Evolutionary conservation across 2,113 vertebrate genomes (phyloP).

Genomic region (Lagopus leucura): DNA sequence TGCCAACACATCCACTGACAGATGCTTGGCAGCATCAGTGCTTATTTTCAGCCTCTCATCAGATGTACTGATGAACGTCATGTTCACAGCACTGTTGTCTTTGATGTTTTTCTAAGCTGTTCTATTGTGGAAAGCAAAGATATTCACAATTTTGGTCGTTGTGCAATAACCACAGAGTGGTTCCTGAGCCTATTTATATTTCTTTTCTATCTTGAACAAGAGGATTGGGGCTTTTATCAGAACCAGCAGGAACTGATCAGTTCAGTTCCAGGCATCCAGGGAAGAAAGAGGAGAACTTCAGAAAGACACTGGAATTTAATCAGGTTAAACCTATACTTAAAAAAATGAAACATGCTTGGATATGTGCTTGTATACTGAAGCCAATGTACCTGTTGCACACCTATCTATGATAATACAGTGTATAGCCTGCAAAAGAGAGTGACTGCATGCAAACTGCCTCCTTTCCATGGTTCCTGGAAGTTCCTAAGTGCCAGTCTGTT

Average conservation of each 20-base stretch:
- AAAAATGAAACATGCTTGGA: neutral
- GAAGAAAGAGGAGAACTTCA: neutral
- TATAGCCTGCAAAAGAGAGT: neutral
- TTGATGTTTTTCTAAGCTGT: neutral
- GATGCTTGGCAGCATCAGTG: neutral
- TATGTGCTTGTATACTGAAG: neutral
- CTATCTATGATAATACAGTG: neutral
- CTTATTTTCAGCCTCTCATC: constrained; percentile 34
- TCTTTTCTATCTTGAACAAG: neutral
- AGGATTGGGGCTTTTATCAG: neutral
- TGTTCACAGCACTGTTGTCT: neutral
- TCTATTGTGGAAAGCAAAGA: neutral
- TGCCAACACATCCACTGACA: neutral
- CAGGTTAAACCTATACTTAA: neutral
- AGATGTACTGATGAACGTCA: neutral
- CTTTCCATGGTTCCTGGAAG: neutral
- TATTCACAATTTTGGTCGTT: neutral
- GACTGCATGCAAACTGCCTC: neutral
- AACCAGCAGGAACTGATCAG: neutral
- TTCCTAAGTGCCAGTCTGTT: neutral
- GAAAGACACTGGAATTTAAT: neutral
- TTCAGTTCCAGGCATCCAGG: neutral
- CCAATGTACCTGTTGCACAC: neutral
- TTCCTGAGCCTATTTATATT: neutral
- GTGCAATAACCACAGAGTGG: neutral